These are phyloP conservation scores for Camponotus floridanus DNA, from an alignment of 1,140 invertebrate genomes.

Conservation along the genomic window DNA sequence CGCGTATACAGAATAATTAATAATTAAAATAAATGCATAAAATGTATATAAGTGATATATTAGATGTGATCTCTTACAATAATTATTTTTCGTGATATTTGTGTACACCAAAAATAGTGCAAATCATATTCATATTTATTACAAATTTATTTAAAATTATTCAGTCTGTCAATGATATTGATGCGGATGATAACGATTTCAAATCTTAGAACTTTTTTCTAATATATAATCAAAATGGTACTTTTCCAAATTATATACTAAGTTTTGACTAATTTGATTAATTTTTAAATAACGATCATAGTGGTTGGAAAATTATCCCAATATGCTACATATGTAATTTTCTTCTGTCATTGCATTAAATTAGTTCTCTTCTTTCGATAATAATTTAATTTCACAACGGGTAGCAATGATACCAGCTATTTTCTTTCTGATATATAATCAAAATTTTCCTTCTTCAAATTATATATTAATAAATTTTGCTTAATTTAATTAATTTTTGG, in stretches of 20 bases:
- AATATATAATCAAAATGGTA: conserved; percentile 8
- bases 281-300: not conserved
- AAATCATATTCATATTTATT: conserved; percentile 3
- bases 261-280: not conserved
- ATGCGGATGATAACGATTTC: too few species aligned
- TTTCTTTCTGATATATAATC: not conserved
- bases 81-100: conserved; percentile 5
- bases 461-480: not conserved
- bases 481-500: not conserved
- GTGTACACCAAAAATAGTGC: not conserved
- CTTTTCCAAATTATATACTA: not conserved
- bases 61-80: not conserved
- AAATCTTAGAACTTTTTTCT: not conserved
- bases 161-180: not conserved
- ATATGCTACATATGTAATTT: not conserved
- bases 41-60: conserved; percentile 7
- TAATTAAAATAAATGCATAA: not conserved
- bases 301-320: not conserved
- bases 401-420: not conserved
- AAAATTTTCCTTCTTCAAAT: not conserved
- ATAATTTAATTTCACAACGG: not conserved
- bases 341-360: not conserved
- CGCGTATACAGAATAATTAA: not conserved
- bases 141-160: not conserved
- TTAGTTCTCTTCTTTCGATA: not conserved